Base-by-base conservation (phyloP, 2,113 vertebrate species). In the Ginglymostoma cirratum region DNA sequence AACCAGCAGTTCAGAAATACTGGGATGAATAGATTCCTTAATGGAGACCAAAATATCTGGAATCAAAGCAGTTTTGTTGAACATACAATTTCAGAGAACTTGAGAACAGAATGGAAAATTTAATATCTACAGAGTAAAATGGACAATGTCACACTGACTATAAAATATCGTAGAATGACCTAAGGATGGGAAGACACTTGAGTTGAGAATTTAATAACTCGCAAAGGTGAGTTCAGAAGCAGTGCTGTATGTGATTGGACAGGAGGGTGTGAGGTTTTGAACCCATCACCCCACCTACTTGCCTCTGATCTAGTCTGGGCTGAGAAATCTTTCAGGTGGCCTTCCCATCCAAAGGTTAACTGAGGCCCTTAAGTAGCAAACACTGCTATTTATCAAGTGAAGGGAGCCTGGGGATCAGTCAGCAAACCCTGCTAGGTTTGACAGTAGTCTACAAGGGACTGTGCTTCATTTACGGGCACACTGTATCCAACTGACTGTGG, bases 1-100 rank as follows among this genome's bases (percentile, higher is more conserved):
- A 98, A 97, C 98, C 98, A 98, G 96, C 98, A 98, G 96, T 98
- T 98, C 96, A 98, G 97, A 97, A 98, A 98, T 45, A 98, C 98
- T 78, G 98, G 98, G 96, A 98, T 98, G 97, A 98, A 98, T 24
- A 98, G 96, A 97, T 98, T 98, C 96, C 98, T 97, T 97, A 98
- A 96, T 14, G 97, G 96, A 96, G 97, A 97, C 97, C 98, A 98
- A 97, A 98, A 98, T 97, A 98, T 98, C 98, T 98, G 97, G 97
- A 96, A 96, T 95, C 95, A 97, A 96, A 97, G 90, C 80, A 96
- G 83, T 96, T 52, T 52, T 45, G 24, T 34, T 72, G 67, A 95
- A 95, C 45, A 27, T 2, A 34, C 15, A 14, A 76, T 76, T 76
- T 95, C 94, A 95, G 42, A 72, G 67, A 95, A 72, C 66, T 94